These are phyloP conservation scores for Enteromius mattozi DNA, from an alignment of 2,797 vertebrate species.

Conservation along the genomic window DNA sequence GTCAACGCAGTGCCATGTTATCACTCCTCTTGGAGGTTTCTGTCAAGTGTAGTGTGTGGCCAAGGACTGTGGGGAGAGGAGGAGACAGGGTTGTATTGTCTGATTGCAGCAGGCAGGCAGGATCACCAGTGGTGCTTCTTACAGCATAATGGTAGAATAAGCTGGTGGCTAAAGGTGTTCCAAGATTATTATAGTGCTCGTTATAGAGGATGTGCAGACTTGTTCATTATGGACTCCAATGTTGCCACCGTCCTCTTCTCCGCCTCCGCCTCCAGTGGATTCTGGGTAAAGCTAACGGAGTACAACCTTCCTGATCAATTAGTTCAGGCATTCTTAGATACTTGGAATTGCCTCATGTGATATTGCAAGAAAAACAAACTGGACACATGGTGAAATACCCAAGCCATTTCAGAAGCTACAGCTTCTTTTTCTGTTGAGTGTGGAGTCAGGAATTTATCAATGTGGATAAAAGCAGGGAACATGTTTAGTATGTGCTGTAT, in stretches of 20 bases:
- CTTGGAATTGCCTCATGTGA: constrained; percentile 1
- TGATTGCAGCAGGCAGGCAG: constrained; percentile 5
- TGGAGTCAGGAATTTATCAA: neutral
- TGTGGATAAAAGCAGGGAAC: neutral
- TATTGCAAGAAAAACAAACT: constrained; percentile 22
- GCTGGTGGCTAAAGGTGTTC: constrained; percentile 23
- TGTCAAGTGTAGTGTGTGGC: constrained; percentile 13
- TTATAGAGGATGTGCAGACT: constrained; percentile 17
- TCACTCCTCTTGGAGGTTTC: constrained; percentile 22
- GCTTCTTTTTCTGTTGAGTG: neutral
- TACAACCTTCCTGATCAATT: neutral
- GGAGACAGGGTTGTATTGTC: neutral
- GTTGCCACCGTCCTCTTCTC: constrained; percentile 6
- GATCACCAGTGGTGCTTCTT: neutral
- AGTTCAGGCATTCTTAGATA: neutral
- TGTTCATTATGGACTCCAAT: constrained; percentile 25
- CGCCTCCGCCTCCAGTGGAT: neutral
- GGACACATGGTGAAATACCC: neutral
- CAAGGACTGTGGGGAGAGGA: constrained; percentile 13
- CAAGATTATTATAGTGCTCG: constrained; percentile 22
- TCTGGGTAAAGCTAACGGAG: neutral
- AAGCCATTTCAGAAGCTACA: neutral
- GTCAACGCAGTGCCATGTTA: constrained; percentile 7
- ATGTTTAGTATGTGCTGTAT: neutral
- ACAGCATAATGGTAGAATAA: constrained; percentile 13